Base-by-base conservation (phyloP, 2,797 vertebrate genomes). In the Apogon talboti region DNA sequence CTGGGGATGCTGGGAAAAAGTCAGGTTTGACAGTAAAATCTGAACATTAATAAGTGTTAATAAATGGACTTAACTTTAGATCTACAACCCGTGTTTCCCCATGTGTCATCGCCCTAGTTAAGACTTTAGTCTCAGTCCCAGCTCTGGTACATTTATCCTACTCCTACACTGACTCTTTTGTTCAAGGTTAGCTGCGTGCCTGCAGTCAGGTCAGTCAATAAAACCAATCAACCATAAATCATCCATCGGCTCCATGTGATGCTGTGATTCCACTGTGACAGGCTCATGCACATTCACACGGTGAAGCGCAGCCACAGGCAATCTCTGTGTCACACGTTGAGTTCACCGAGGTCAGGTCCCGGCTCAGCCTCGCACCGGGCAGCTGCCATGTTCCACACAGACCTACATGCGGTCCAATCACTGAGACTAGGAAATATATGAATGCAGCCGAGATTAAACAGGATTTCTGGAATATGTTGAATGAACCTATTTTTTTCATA, bases 201-300 rank as follows among this genome's bases (percentile, higher is more conserved):
- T 68, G 64, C 41, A 62, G 45, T 37, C 35, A 48, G 84, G 84
- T 79, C 87, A 79, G 58, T 89, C 85, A 63, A 89, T 82, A 83
- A 68, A 86, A 50, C 48, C 61, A 58, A 65, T 87, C 75, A 68
- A 38, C 60, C 47, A 46, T 67, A 57, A 76, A 75, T 61, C 35
- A 74, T 18, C 43, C 58, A 59, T 15, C 12, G 59, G 60, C 33
- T 44, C 43, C 37, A 45, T 38, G 53, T 53, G 59, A 61, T 1
- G 38, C 46, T 50, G 54, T 16, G 41, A 64, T 55, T 65, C 44
- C 58, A 45, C 42, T 38, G 40, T 14, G 55, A 68, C 38, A 16
- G 43, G 11, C 50, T 68, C 46, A 24, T 43, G 11, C 51, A 58
- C 51, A 48, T 47, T 62, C 49, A 66, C 61, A 50, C 63, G 60